A percentile compares a stretch with the other conserved stretches of the same genome.
phyloP scores from a whole-genome alignment of 2,797 vertebrate species.

The Limnodromus scolopaceus region DNA sequence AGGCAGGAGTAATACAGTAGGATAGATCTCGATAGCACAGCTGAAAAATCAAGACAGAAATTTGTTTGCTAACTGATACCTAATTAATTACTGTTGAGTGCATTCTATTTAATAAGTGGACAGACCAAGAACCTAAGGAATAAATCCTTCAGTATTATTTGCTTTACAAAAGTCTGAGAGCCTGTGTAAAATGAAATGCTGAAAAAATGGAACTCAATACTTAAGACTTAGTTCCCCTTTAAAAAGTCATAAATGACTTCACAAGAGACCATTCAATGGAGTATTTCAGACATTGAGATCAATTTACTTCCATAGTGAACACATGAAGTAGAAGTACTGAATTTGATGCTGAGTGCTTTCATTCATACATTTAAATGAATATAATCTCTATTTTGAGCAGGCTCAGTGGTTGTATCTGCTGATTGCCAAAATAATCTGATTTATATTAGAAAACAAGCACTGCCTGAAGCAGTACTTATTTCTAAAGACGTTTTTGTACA shows the following conservation, averaged over 20 bases:
- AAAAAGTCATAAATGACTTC: background rate
- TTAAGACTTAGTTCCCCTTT: background rate
- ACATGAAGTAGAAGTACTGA: background rate
- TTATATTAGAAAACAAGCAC: background rate
- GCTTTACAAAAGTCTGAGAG: background rate
- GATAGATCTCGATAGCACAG: background rate
- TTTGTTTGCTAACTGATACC: background rate
- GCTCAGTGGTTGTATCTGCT: background rate
- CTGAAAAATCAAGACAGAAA: background rate
- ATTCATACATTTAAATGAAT: background rate
- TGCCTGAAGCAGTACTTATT: background rate
- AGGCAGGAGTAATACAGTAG: fast-evolving
- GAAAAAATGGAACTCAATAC: background rate
- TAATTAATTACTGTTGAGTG: background rate
- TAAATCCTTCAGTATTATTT: background rate
- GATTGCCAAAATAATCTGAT: background rate
- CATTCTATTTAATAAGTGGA: background rate
- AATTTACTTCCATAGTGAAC: background rate
- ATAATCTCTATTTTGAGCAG: background rate
- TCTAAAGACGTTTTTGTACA: background rate
- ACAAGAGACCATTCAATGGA: background rate
- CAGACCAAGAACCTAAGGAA: background rate
- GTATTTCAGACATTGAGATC: background rate
- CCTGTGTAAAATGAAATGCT: background rate
- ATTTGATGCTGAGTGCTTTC: background rate